Evolutionary conservation across 1,140 invertebrate genomes (phyloP).

Genomic region (Amyelois transitella): DNA sequence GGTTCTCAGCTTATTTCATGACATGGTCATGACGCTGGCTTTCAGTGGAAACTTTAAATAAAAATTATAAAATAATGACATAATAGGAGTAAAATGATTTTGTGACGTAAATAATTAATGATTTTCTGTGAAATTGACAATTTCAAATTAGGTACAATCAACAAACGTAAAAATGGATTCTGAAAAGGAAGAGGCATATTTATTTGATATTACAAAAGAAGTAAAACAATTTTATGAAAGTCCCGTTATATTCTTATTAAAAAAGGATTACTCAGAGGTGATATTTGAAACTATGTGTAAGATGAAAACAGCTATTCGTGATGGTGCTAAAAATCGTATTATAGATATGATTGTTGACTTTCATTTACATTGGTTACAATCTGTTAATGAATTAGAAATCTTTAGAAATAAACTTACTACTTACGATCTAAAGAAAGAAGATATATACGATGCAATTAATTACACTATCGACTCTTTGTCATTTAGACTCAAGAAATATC

Average conservation of each 20-base stretch:
- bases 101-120: no score
- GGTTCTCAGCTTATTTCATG: no score
- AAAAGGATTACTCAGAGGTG: conserved; percentile 52
- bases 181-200: conserved; percentile 23
- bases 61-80: no score
- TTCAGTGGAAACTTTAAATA: no score
- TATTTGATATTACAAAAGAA: conserved; percentile 54
- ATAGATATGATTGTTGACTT: conserved; percentile 52
- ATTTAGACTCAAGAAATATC: conserved; percentile 42
- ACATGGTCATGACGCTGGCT: no score
- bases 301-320: conserved; percentile 34
- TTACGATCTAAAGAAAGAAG: conserved; percentile 32
- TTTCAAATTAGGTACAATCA: not conserved
- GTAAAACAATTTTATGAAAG: conserved; percentile 60
- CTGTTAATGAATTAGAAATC: conserved; percentile 51
- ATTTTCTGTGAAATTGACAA: no score
- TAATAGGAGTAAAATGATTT: no score
- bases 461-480: conserved; percentile 51
- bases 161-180: conserved; percentile 26
- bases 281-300: conserved; percentile 52
- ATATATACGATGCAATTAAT: conserved; percentile 44
- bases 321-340: conserved; percentile 32
- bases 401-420: conserved; percentile 35
- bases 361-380: conserved; percentile 56
- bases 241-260: conserved; percentile 52